Conservation (phyloP, 1,140 invertebrate genomes). For the Contarinia nasturtii region DNA sequence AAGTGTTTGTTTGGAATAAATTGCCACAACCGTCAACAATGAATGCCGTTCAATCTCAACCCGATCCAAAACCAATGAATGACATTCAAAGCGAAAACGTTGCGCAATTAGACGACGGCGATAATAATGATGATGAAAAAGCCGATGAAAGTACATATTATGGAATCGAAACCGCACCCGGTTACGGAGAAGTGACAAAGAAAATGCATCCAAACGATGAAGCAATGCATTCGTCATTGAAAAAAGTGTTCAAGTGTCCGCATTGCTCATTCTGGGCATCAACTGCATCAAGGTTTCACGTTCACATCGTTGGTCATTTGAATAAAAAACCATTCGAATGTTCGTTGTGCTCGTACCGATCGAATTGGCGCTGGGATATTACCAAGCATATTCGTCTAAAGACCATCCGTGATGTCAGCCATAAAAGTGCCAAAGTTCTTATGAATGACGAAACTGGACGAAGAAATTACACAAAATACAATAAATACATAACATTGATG, state of each 20-base stretch:
- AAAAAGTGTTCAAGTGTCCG: constrained; percentile 72
- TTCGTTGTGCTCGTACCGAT: constrained; percentile 78
- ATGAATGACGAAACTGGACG: constrained; percentile 82
- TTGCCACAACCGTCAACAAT: constrained; percentile 9
- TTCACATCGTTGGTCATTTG: constrained; percentile 78
- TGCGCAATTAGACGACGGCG: constrained; percentile 2
- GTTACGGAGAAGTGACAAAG: constrained; percentile 29
- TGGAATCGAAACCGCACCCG: constrained; percentile 30
- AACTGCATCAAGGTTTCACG: constrained; percentile 78
- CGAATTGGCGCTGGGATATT: constrained; percentile 91
- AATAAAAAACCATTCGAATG: constrained; percentile 91
- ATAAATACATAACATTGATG: constrained; percentile 64
- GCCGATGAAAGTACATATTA: constrained; percentile 20
- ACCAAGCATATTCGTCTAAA: constrained; percentile 88
- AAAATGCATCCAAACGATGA: constrained; percentile 23
- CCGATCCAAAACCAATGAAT: constrained; percentile 7
- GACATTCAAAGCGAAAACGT: constrained; percentile 4
- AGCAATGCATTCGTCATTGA: constrained; percentile 25
- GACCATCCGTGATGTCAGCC: constrained; percentile 58
- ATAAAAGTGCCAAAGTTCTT: constrained; percentile 57
- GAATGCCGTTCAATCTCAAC: background rate
- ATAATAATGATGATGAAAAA: constrained; percentile 2
- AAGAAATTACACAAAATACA: constrained; percentile 82
- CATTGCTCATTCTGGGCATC: constrained; percentile 79
- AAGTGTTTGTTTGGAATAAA: constrained; percentile 56